Evolutionary conservation across 1,140 invertebrate genomes (phyloP), one percentile per base, ranked within the genome.

Genomic region (Drosophila lini): DNA sequence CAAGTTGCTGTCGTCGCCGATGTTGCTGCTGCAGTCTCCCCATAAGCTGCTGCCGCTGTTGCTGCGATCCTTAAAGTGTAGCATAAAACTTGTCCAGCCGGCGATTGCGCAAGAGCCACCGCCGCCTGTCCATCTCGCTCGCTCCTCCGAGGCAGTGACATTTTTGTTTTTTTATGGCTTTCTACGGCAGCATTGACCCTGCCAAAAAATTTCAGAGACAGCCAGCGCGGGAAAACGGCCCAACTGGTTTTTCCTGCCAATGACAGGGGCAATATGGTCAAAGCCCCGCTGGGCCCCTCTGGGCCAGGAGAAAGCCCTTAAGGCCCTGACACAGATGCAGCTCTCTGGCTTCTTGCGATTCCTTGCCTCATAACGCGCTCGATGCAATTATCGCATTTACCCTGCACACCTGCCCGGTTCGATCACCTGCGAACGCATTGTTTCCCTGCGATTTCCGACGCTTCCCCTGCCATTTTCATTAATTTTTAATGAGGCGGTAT

Each of bases 161-260:
- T 47, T 71, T 57, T 70, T 56, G 28, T 80, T 86, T 60, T 84
- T 81, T 80, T 80, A 74, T 80, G 64, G 84, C 80, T 89, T 89
- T 89, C 84, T 89, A 78, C 84, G 55, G 7, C 84, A 84, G 84
- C 84, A 84, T 83, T 89, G 84, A 89, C 84, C 84, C 85, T 89
- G 84, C 78, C 69, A 22, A 64, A 79, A 74, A 58, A 67, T 47
- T 1, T 22, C 7, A 13, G 41, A 59, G 68, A 74, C 55, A 59
- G 45, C 50, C 60, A 50, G 81, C 61, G 74, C 79, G 84, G 85
- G 81, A 82, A 89, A 90, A 76, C 70, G 74, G 42, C 55, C 38
- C 41, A 90, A 90, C 88, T 74, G 86, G 88, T 90, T 90, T 90
- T 25, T 22, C 31, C 55, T 53, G 52, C 32, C 62, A 79, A 73